Evolutionary conservation across 2,113 vertebrate genomes (phyloP).

Genomic region (Amia ocellicauda): DNA sequence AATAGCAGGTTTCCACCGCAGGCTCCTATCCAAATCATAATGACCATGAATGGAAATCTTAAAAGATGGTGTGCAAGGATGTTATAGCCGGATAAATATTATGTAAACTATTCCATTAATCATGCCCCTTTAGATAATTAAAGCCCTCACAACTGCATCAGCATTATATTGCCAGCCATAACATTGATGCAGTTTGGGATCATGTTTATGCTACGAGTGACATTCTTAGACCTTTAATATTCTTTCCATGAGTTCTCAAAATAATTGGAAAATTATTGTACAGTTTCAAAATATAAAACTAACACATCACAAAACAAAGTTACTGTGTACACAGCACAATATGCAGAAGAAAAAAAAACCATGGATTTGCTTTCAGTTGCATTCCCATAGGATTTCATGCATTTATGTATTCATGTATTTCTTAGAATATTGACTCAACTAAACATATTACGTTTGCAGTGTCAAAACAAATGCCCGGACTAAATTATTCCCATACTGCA

Average conservation of each 20-base stretch:
- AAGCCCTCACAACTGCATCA: not conserved
- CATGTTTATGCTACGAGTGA: not conserved
- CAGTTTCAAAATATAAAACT: no score
- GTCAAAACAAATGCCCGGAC: no score
- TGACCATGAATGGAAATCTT: constrained; percentile 9
- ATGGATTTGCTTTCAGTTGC: no score
- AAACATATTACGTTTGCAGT: no score
- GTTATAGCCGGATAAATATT: not conserved
- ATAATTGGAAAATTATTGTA: no score
- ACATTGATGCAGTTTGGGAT: not conserved
- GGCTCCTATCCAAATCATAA: constrained; percentile 8
- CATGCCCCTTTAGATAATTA: not conserved
- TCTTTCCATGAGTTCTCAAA: not conserved
- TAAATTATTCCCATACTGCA: no score
- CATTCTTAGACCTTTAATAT: not conserved
- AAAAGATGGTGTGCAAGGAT: constrained; percentile 8
- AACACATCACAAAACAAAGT: no score
- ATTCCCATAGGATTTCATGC: no score
- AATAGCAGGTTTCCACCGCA: not conserved
- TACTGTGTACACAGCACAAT: no score
- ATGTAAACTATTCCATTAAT: not conserved
- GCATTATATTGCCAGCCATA: not conserved
- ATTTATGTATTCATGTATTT: no score
- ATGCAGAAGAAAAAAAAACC: no score
- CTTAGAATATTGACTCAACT: no score